A percentile compares a stretch with the other conserved stretches of the same genome.
Conservation (phyloP, 2,113 vertebrate genomes). For the Leptocoma aspasia region DNA sequence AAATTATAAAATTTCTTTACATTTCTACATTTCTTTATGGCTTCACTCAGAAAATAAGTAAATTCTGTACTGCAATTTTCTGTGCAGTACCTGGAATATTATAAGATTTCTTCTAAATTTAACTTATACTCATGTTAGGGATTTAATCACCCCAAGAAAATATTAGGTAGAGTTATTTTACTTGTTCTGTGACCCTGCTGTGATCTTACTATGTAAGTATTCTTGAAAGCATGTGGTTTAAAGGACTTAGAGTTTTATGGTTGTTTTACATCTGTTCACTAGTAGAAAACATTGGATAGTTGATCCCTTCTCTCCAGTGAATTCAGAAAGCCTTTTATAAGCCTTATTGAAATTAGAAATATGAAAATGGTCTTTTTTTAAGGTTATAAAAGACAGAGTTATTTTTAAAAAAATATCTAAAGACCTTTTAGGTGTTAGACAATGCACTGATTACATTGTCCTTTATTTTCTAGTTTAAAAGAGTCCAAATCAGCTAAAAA, state of each 20-base stretch:
- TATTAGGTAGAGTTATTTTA: neutral
- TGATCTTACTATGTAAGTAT: neutral
- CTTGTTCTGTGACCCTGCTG: neutral
- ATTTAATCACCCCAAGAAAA: neutral
- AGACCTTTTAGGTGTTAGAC: neutral
- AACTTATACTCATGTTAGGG: neutral
- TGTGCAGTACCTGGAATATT: neutral
- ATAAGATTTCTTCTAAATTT: neutral
- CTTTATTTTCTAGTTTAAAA: neutral
- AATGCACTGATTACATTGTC: neutral
- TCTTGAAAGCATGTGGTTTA: slow-evolving; percentile 1
- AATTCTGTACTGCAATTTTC: neutral
- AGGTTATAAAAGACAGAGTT: neutral
- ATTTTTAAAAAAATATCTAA: neutral
- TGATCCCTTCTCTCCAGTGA: neutral
- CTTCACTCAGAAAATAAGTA: neutral
- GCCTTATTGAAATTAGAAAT: neutral
- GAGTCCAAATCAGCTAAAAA: neutral
- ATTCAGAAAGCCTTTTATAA: neutral
- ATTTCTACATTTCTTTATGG: neutral
- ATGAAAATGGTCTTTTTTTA: neutral
- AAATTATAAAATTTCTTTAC: neutral
- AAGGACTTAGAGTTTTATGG: neutral
- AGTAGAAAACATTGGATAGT: neutral
- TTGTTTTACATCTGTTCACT: neutral